Base-by-base conservation (phyloP, 2,888 invertebrate genomes). In the Conops quadrifasciatus region DNA sequence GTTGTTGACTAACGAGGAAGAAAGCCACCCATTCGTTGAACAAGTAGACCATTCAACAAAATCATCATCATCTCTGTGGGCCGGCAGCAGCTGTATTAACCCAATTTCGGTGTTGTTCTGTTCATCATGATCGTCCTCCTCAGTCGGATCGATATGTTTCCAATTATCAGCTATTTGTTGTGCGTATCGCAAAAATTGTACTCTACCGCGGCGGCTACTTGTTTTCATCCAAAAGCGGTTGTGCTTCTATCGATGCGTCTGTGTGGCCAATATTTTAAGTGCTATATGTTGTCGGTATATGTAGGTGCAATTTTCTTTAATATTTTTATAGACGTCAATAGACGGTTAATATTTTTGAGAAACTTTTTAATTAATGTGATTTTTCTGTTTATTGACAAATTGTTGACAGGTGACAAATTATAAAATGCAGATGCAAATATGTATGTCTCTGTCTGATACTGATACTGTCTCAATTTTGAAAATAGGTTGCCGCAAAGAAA, bases 121-220 rank as follows among this genome's bases (percentile, higher is more conserved):
- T 53, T 43, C 24, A 43, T 63, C 26, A 36, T 43, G 11, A 43
- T 63, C 26, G 15, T 47, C 45, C 15, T 47, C 63, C 47, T 24
- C 15, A 21, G 47, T 2, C 5, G 11, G 47, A 24, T 63, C 63
- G 26, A 36, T 47, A 45, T 63, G 63, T 63, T 47, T 47, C 11
- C 47, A 62, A 63, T 63, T 63, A 63, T 45, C 45, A 47, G 63
- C 24, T 13, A 47, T 63, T 63, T 63, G 63, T 47, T 63, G 24
- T 15, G 63, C 24, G 63, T 63, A 63, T 63, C 63, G 63, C 63
- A 63, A 63, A 63, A 63, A 47, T 47, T 24, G 26, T 30, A 30
- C 19, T n/a, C 49, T 58, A 16, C 26, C 58, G 11, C 16, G 9
- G 16, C 16, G 16, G 26, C 7, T 26, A 19, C 19, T 56, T 56